These are phyloP conservation scores for Microctonus brassicae DNA, from an alignment of 2,888 invertebrate species.

Conservation along the genomic window DNA sequence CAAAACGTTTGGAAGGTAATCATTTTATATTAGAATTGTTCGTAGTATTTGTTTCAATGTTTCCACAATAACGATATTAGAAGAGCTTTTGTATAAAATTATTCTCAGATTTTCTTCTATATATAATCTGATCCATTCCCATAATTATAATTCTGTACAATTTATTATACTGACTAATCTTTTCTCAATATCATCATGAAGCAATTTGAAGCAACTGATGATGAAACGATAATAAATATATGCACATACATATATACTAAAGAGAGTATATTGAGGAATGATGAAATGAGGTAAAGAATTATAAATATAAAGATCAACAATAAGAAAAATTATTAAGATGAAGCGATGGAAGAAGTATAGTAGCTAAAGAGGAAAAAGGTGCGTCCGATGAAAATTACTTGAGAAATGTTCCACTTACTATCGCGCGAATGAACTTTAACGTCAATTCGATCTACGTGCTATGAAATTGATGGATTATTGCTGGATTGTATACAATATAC, in stretches of 20 bases:
- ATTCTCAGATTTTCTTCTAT: neutral
- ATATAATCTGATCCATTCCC: neutral
- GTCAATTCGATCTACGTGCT: constrained; percentile 28
- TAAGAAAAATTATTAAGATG: too few species aligned
- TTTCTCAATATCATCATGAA: constrained; percentile 5
- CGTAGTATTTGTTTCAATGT: neutral
- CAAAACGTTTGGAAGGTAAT: neutral
- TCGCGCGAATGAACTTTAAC: constrained; percentile 25
- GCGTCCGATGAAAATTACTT: constrained; percentile 21
- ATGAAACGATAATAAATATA: constrained; percentile 1
- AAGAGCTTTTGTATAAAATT: neutral
- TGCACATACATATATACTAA: neutral
- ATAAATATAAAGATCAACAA: neutral
- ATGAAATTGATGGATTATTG: constrained; percentile 26
- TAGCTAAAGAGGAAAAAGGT: constrained; percentile 14
- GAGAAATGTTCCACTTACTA: constrained; percentile 28
- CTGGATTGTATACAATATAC: neutral
- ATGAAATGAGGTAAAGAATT: neutral
- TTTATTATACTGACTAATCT: constrained; percentile 4
- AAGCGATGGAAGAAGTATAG: neutral
- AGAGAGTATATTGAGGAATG: neutral
- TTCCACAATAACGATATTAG: neutral
- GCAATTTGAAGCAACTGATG: constrained; percentile 6
- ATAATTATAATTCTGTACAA: constrained; percentile 3
- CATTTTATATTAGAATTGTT: neutral